These are phyloP conservation scores for Sitophilus oryzae DNA, from an alignment of 1,140 invertebrate species.

Conservation along the genomic window DNA sequence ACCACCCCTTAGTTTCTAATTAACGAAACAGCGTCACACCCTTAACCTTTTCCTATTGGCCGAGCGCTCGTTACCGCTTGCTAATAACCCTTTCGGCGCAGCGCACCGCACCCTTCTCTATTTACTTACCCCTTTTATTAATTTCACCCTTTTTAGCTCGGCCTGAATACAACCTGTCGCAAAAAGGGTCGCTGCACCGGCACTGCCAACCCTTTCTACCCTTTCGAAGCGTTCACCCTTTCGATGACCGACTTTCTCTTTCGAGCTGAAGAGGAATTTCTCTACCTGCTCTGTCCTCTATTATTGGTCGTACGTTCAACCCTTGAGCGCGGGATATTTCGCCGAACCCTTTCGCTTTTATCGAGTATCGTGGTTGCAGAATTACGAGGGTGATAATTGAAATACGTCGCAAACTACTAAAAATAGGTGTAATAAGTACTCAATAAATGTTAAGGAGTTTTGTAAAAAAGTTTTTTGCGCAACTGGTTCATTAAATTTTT, in stretches of 20 bases:
- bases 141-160: not conserved
- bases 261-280: not conserved
- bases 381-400: no score
- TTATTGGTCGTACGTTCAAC: conserved; percentile 1
- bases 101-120: not conserved
- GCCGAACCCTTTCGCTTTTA: not conserved
- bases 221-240: conserved; percentile 1
- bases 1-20: not conserved
- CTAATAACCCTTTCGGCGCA: not conserved
- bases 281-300: not conserved
- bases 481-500: no score
- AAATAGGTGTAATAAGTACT: no score
- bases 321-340: not conserved
- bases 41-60: conserved; percentile 3
- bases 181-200: not conserved
- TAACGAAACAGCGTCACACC: not conserved
- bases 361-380: not conserved
- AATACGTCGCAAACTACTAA: no score
- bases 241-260: not conserved
- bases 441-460: no score
- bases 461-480: no score
- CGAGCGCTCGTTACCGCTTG: no score
- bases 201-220: not conserved
- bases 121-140: not conserved
- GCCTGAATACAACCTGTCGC: not conserved